Conservation (phyloP, 2,797 vertebrate genomes). For the Hoplostethus atlanticus region DNA sequence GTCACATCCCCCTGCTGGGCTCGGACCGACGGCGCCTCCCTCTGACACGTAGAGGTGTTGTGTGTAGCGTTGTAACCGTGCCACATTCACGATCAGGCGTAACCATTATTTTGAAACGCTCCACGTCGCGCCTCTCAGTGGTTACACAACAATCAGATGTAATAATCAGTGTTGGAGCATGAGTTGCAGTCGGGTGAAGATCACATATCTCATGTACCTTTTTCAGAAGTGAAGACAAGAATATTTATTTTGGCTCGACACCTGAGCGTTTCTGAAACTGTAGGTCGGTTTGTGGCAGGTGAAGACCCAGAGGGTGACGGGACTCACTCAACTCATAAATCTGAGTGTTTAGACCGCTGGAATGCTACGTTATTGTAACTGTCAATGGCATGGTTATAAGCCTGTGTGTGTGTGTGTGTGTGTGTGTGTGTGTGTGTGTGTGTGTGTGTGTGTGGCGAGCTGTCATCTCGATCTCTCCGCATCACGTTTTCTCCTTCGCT, state of each 20-base stretch:
- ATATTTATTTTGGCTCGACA: too few species aligned
- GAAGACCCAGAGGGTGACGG: not conserved
- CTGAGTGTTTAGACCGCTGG: not conserved
- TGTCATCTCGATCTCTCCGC: conserved; percentile 25
- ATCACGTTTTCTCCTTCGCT: too few species aligned
- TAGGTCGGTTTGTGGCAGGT: not conserved
- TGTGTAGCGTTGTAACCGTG: too few species aligned
- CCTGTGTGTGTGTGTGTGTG: conserved; percentile 26
- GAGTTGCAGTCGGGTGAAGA: not conserved
- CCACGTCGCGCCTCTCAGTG: too few species aligned
- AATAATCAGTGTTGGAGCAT: too few species aligned
- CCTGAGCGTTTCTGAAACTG: too few species aligned
- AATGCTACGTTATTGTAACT: not conserved
- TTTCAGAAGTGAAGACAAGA: too few species aligned
- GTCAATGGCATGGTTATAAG: not conserved
- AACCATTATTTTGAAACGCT: too few species aligned
- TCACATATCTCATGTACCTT: not conserved
- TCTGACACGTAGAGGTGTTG: not conserved
- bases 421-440: not conserved
- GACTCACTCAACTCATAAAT: not conserved
- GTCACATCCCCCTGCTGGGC: not conserved
- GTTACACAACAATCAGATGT: too few species aligned
- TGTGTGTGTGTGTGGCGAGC: conserved; percentile 6
- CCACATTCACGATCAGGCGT: too few species aligned
- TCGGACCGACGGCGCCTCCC: not conserved